These are phyloP conservation scores for Timema cristinae DNA, from an alignment of 2,888 invertebrate genomes.

Conservation along the genomic window DNA sequence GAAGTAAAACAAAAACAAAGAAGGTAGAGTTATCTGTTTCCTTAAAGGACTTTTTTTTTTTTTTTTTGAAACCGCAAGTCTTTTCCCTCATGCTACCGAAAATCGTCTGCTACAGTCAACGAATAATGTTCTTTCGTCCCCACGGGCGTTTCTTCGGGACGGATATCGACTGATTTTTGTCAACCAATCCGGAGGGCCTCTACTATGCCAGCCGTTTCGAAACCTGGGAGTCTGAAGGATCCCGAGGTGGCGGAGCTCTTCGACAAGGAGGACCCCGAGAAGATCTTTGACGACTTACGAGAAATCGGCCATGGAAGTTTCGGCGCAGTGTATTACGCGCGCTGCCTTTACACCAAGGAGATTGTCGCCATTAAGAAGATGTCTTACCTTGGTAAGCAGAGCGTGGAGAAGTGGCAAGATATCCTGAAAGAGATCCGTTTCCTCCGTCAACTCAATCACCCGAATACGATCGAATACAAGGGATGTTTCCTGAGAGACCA, in stretches of 20 bases:
- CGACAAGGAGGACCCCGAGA: constrained; percentile 93
- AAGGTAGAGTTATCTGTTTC: too few relatives aligned
- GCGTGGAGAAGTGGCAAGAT: constrained; percentile 98
- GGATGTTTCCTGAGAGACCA: constrained; percentile 97
- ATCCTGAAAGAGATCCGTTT: constrained; percentile 98
- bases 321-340: constrained; percentile 98
- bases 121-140: too few relatives aligned
- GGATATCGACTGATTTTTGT: too few relatives aligned
- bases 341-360: constrained; percentile 91
- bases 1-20: too few relatives aligned
- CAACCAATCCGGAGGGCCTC: too few relatives aligned
- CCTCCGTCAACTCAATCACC: constrained; percentile 89
- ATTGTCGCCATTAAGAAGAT: constrained; percentile 99
- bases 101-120: too few relatives aligned
- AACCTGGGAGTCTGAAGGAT: constrained; percentile 94
- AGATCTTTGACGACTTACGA: constrained; percentile 93
- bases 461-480: constrained; percentile 97
- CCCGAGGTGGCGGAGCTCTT: constrained; percentile 95
- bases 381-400: constrained; percentile 97
- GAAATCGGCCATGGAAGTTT: constrained; percentile 99
- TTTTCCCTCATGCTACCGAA: too few relatives aligned
- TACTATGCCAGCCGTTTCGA: constrained; percentile 51
- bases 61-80: too few relatives aligned
- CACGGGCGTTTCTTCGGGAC: too few relatives aligned
- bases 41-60: too few relatives aligned